phyloP scores from a whole-genome alignment of 2,888 invertebrate genomes.

The Synanthedon formicaeformis region DNA sequence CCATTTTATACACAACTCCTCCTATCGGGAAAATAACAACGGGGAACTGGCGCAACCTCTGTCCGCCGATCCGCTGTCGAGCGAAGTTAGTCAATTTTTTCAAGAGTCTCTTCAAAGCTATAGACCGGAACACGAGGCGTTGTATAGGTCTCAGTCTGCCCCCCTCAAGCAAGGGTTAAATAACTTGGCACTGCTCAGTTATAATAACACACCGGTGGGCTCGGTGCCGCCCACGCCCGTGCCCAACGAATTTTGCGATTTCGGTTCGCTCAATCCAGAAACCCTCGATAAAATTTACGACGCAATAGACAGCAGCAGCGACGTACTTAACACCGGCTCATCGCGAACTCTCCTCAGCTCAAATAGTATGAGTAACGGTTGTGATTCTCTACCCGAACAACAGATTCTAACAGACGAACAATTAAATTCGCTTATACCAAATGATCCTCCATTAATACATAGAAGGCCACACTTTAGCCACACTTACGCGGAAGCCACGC shows the following conservation, averaged over 20 bases:
- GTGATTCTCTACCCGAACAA: slow-evolving; percentile 46
- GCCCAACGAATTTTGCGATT: slow-evolving; percentile 79
- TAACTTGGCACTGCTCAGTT: slow-evolving; percentile 45
- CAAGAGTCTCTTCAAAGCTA: slow-evolving; percentile 56
- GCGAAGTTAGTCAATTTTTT: slow-evolving; percentile 74
- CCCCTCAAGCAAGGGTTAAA: slow-evolving; percentile 75
- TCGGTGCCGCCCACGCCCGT: slow-evolving; percentile 78
- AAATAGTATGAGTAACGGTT: slow-evolving; percentile 45
- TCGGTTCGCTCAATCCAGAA: slow-evolving; percentile 72
- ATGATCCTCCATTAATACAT: slow-evolving; percentile 37
- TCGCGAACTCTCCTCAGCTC: slow-evolving; percentile 38
- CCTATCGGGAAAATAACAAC: slow-evolving; percentile 56
- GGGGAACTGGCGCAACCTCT: slow-evolving; percentile 46
- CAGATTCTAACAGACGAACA: slow-evolving; percentile 49
- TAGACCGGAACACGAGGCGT: slow-evolving; percentile 45
- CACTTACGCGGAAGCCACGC: slow-evolving; percentile 25
- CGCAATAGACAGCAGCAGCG: slow-evolving; percentile 68
- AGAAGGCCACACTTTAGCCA: slow-evolving; percentile 42
- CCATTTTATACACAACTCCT: slow-evolving; percentile 50
- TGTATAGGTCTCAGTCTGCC: slow-evolving; percentile 82
- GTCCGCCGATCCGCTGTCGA: slow-evolving; percentile 64
- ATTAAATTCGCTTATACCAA: slow-evolving; percentile 51
- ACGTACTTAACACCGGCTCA: slow-evolving; percentile 43
- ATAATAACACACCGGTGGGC: slow-evolving; percentile 70
- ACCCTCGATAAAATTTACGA: slow-evolving; percentile 76